Evolutionary conservation across 2,888 invertebrate species (phyloP).

Genomic region (Nymphalis urticae): DNA sequence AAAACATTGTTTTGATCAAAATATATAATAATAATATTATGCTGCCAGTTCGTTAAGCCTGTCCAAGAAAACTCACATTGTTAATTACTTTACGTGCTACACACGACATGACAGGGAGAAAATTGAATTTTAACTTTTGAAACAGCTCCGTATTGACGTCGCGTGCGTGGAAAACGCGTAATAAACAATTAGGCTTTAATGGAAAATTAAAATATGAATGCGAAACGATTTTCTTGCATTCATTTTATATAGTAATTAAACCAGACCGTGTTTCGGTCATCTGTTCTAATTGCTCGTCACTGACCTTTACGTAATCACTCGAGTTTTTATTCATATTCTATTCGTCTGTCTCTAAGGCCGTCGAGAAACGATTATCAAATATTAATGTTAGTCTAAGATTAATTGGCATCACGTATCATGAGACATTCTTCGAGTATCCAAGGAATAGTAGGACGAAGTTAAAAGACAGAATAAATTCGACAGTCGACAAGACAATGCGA

Average conservation of each 20-base stretch:
- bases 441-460: conserved; percentile 42
- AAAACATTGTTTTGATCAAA: background rate
- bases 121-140: conserved; percentile 39
- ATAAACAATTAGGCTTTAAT: conserved; percentile 28
- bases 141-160: conserved; percentile 35
- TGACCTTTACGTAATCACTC: background rate
- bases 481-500: conserved; percentile 65
- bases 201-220: conserved; percentile 25
- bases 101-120: conserved; percentile 32
- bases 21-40: conserved; percentile 6
- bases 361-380: too few relatives aligned
- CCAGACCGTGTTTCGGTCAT: background rate
- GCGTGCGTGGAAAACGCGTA: conserved; percentile 33
- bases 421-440: conserved; percentile 29
- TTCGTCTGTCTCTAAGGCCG: too few relatives aligned
- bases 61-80: conserved; percentile 31
- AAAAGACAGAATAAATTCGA: conserved; percentile 54
- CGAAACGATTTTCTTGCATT: background rate
- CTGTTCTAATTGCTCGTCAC: background rate
- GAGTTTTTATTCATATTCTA: background rate
- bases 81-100: conserved; percentile 34
- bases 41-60: conserved; percentile 12
- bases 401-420: conserved; percentile 15
- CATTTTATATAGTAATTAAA: background rate
- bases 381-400: too few relatives aligned